These are phyloP conservation scores for Eupsilia transversa DNA, from an alignment of 2,888 invertebrate species.

Conservation along the genomic window DNA sequence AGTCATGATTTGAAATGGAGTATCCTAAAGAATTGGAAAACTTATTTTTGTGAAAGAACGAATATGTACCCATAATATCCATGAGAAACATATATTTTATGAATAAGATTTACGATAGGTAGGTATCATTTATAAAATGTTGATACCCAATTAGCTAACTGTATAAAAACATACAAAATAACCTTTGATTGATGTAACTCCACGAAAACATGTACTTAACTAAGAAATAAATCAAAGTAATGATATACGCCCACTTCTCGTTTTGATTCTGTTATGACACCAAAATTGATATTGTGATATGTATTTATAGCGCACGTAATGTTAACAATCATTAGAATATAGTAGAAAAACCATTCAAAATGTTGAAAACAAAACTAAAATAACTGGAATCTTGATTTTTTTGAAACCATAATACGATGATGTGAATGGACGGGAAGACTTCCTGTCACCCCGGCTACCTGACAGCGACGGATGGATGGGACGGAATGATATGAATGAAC, in stretches of 20 bases:
- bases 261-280: slow-evolving; percentile 13
- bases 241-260: slow-evolving; percentile 14
- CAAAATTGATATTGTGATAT: background rate
- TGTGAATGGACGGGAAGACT: background rate
- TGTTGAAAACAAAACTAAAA: background rate
- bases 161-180: background rate
- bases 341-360: background rate
- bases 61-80: background rate
- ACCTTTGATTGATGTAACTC: slow-evolving; percentile 30
- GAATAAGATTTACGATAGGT: background rate
- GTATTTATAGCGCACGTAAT: background rate
- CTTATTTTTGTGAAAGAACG: background rate
- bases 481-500: background rate
- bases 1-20: background rate
- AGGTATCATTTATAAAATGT: background rate
- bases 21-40: too few species aligned
- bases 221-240: slow-evolving; percentile 46
- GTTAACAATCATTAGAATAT: background rate
- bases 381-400: background rate
- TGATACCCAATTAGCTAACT: background rate
- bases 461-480: background rate
- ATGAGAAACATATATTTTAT: background rate
- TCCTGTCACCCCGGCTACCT: background rate
- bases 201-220: slow-evolving; percentile 11
- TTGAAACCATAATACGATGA: too few species aligned